A percentile compares a stretch with the other conserved stretches of the same genome.
Conservation (phyloP, 2,797 vertebrate genomes). For the Glyptemys insculpta region DNA sequence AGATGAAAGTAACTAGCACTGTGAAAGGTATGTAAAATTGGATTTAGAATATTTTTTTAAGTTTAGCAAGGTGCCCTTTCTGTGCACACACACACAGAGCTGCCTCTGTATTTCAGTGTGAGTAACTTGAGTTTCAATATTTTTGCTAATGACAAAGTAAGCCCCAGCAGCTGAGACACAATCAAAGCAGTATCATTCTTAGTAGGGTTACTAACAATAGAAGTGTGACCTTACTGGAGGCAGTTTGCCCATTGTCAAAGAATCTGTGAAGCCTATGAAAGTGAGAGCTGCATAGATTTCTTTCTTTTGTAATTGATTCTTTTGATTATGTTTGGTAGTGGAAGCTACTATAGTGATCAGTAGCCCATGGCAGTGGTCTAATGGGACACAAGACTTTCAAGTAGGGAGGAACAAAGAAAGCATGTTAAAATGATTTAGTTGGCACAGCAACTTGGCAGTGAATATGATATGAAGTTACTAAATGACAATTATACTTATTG, state of each 20-base stretch:
- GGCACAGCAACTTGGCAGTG: neutral
- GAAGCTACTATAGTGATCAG: neutral
- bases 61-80: neutral
- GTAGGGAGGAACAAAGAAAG: neutral
- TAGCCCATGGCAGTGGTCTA: neutral
- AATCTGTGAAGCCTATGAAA: neutral
- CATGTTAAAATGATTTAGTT: rapidly evolving
- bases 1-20: neutral
- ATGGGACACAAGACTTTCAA: neutral
- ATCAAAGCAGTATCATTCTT: neutral
- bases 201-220: neutral
- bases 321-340: neutral
- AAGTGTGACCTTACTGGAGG: neutral
- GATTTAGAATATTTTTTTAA: neutral
- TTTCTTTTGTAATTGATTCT: neutral
- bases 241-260: neutral
- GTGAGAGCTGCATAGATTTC: neutral
- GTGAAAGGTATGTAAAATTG: neutral
- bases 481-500: neutral
- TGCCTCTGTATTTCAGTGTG: neutral
- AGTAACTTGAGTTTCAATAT: neutral
- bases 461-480: neutral
- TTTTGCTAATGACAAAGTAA: neutral
- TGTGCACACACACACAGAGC: neutral
- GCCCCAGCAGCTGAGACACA: neutral